Base-by-base conservation (phyloP, 2,797 vertebrate genomes). In the Streptopelia turtur region DNA sequence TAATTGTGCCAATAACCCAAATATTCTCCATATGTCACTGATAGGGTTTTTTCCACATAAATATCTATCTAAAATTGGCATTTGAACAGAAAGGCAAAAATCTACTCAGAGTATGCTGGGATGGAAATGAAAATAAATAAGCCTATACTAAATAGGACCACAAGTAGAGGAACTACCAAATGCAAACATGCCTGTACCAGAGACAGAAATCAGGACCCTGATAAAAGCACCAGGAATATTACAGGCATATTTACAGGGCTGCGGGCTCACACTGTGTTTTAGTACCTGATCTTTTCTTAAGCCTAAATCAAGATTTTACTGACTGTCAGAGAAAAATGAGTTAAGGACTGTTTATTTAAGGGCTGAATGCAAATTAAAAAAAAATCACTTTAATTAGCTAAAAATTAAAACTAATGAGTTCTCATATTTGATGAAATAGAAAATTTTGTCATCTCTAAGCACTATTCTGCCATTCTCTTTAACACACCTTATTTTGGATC, bases 21-120 rank as follows among this genome's bases (percentile, higher is more conserved):
- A 79, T 90, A 89, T 56, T 87, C 72, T 94, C 79, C 79, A 49
- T 83, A 95, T 96, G 89, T n/a, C 50, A 72, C 25, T 41, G 39
- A 43, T 49, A 9, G 43, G 10, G 4, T 22, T 76, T 66, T 45
- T 53, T 37, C 57, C 76, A 72, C 31, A 79, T 41, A 86, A 86
- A 65, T 93, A 88, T 79, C 50, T 87, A 43, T 57, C 30, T 68
- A 81, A 93, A 93, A 57, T 31, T 90, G 84, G 43, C 55, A 82
- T 83, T 87, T 3, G 3, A 92, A 90, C 43, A 92, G 65, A 91
- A 96, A 78, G 35, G 24, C 28, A 76, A 69, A 95, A 83, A 83
- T 8, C n/a, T 83, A 55, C 59, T 50, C 52, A 68, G 39, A 30
- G n/a, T 50, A 59, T 37, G 28, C 15, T 88, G 55, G 16, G 17